Conservation (phyloP, 1,140 invertebrate genomes). For the Drosophila sechellia region DNA sequence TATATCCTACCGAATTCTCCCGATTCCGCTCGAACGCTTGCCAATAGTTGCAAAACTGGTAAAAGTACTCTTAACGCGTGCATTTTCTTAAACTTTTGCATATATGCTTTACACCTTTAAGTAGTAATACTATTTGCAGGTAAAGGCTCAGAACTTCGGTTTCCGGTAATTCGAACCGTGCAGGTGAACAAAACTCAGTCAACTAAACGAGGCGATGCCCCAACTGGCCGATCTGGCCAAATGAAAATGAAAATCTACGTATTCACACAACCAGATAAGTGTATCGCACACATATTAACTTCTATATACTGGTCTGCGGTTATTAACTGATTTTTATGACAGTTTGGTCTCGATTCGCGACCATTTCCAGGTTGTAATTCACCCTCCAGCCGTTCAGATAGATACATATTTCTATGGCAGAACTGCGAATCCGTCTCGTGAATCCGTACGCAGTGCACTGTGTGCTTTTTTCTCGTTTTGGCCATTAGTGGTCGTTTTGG, state of each 20-base stretch:
- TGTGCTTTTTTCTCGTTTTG: slow-evolving; percentile 7
- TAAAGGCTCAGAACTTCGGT: slow-evolving; percentile 40
- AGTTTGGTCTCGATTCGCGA: slow-evolving; percentile 75
- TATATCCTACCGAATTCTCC: slow-evolving; percentile 64
- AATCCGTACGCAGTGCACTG: slow-evolving; percentile 27
- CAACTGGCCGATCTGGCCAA: slow-evolving; percentile 35
- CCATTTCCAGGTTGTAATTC: slow-evolving; percentile 61
- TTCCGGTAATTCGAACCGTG: slow-evolving; percentile 49
- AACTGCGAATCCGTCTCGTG: slow-evolving; percentile 40
- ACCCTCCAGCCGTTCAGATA: slow-evolving; percentile 18
- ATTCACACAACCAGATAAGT: slow-evolving; percentile 27
- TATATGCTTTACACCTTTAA: too few relatives aligned
- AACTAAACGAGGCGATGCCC: slow-evolving; percentile 54
- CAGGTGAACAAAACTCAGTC: slow-evolving; percentile 57
- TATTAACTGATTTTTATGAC: slow-evolving; percentile 75
- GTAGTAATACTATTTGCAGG: too few relatives aligned
- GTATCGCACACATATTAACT: slow-evolving; percentile 2
- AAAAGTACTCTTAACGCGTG: slow-evolving; percentile 21
- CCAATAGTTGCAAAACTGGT: slow-evolving; percentile 29
- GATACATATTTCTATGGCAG: slow-evolving; percentile 27
- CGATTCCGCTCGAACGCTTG: slow-evolving; percentile 41
- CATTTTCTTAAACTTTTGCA: slow-evolving; percentile 42
- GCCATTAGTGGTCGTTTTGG: slow-evolving; percentile 15
- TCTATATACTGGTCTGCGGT: slow-evolving; percentile 36
- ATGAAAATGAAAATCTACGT: slow-evolving; percentile 64